Base-by-base conservation (phyloP, 1,140 invertebrate species). In the Protaetia brevitarsis region DNA sequence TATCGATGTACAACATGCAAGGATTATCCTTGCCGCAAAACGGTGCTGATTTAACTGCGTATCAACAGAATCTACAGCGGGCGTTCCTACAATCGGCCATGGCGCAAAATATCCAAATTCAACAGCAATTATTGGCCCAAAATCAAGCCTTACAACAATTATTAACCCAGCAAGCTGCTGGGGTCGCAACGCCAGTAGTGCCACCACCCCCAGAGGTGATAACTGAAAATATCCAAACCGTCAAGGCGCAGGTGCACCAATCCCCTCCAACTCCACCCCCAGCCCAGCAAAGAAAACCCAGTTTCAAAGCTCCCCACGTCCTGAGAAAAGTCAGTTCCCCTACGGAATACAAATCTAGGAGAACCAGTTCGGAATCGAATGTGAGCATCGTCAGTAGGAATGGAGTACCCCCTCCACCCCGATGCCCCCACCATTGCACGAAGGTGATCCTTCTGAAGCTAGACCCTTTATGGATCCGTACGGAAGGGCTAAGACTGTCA, bases 81-180 rank as follows among this genome's bases (percentile, higher is more conserved):
- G 93, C 94, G 0, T 96, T 96, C 77, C 76, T 97, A 5, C 93
- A 96, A 76, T 94, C 91, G 30, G 94, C 95, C 1, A 95, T 96
- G 88, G 94, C 93, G 2, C 95, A 97, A 74, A 97, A 97, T 78
- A 88, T 97, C 94, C n/a, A 97, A 80, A 96, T 97, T 66, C 94
- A 97, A 74, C 94, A 96, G 74, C 94, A 96, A 73, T 79, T 97
- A 0, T 79, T 96, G 19, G 94, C 94, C 2, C 94, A 96, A 74
- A 96, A 96, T 78, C 93, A 96, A 79, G 94, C 94, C 0, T 78
- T 97, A 5, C 94, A 97, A 75, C 93, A 95, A 31, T 76, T 97
- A 6, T 80, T 97, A 1, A 89, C 91, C 8, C 90, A 87, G 66
- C 85, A 86, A 72, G 82, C 82, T 5, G 64, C 71, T 7, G 63